phyloP scores from a whole-genome alignment of 2,888 invertebrate genomes.

The Mimumesa dahlbomi region DNA sequence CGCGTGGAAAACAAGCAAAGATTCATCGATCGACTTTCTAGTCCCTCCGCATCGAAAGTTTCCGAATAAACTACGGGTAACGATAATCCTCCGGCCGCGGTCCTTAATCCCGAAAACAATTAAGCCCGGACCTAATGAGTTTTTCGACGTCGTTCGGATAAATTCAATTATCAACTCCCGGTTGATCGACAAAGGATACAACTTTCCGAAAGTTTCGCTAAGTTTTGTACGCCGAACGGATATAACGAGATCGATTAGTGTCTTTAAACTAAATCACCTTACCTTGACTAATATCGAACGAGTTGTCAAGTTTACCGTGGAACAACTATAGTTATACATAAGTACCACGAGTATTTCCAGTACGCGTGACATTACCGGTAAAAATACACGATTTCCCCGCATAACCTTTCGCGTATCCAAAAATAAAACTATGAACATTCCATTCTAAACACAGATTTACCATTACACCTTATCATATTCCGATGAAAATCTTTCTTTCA shows the following conservation, averaged over 20 bases:
- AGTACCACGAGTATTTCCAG: too few relatives aligned
- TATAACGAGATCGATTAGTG: constrained; percentile 44
- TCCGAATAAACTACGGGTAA: constrained; percentile 1
- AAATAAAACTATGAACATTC: too few relatives aligned
- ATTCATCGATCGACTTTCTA: constrained; percentile 13
- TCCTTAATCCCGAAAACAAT: constrained; percentile 34
- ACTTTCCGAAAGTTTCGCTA: constrained; percentile 35
- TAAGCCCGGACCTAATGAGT: constrained; percentile 23
- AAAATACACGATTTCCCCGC: too few relatives aligned
- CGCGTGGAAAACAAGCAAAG: constrained; percentile 17
- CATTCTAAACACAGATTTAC: too few relatives aligned
- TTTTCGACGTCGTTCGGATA: constrained; percentile 32
- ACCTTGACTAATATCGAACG: constrained; percentile 46
- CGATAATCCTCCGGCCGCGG: constrained; percentile 14
- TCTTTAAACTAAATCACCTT: constrained; percentile 27
- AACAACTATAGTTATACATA: neutral
- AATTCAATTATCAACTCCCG: constrained; percentile 48
- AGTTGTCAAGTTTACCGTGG: constrained; percentile 19
- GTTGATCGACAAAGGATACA: constrained; percentile 47
- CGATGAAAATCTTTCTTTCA: too few relatives aligned
- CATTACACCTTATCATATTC: too few relatives aligned
- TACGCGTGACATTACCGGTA: too few relatives aligned
- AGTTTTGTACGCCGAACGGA: constrained; percentile 33
- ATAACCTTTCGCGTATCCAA: too few relatives aligned
- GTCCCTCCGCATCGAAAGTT: constrained; percentile 19